phyloP scores from a whole-genome alignment of 1,140 invertebrate genomes.

The Holotrichia oblita region DNA sequence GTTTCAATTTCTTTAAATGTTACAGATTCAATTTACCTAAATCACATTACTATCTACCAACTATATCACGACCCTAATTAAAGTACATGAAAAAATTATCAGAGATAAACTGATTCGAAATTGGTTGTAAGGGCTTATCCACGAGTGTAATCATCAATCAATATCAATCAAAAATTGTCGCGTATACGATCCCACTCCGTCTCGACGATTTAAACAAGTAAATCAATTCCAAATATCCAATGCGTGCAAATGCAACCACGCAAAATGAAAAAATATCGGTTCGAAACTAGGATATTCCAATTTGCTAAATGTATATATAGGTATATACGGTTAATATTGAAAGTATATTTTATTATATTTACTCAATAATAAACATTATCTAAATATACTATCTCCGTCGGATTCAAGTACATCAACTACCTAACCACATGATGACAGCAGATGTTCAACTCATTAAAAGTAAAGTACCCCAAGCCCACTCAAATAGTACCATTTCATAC shows the following conservation, averaged over 20 bases:
- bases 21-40: too few species aligned
- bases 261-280: background rate
- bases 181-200: background rate
- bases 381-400: background rate
- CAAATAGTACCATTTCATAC: constrained; percentile 9
- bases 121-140: constrained; percentile 2
- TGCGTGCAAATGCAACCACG: background rate
- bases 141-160: background rate
- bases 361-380: constrained; percentile 32
- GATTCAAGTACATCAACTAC: constrained; percentile 8
- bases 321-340: background rate
- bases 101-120: background rate
- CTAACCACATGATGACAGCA: constrained; percentile 22
- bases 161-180: background rate
- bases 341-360: constrained; percentile 27
- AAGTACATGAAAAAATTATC: background rate
- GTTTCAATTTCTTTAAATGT: too few species aligned
- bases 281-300: background rate
- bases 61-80: background rate
- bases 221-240: background rate
- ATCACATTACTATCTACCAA: too few species aligned
- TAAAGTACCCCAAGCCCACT: constrained; percentile 17
- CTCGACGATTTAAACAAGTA: background rate
- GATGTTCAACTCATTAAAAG: constrained; percentile 27
- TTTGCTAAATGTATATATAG: too few species aligned